A percentile compares a stretch with the other conserved stretches of the same genome.
phyloP scores from a whole-genome alignment of 2,113 vertebrate species.

The Reinhardtius hippoglossoides region DNA sequence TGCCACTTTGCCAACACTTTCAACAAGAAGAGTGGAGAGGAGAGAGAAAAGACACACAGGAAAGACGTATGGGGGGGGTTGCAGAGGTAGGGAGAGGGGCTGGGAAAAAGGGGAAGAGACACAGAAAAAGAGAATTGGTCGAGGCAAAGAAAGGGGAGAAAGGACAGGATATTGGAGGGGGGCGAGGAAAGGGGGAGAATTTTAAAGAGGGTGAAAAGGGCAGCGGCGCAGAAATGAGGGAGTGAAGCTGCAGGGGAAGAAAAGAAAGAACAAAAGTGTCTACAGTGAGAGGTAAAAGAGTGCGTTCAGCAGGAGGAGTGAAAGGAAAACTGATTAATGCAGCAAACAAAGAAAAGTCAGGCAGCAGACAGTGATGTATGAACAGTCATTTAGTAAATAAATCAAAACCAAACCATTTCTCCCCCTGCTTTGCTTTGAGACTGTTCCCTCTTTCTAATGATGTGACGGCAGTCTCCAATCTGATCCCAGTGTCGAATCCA shows the following conservation, averaged over 20 bases:
- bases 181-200: conserved; percentile 42
- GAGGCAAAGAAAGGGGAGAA: conserved; percentile 68
- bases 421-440: not conserved
- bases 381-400: conserved; percentile 31
- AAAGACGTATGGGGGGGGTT: conserved; percentile 29
- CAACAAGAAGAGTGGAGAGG: conserved; percentile 45
- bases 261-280: conserved; percentile 62
- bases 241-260: conserved; percentile 49
- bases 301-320: conserved; percentile 24
- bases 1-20: conserved; percentile 62
- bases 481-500: conserved; percentile 29
- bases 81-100: conserved; percentile 18
- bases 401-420: conserved; percentile 14
- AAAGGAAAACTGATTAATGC: conserved; percentile 47
- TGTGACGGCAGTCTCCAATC: conserved; percentile 30
- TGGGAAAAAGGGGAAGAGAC: conserved; percentile 23
- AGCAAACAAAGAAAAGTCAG: conserved; percentile 34
- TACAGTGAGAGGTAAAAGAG: conserved; percentile 36
- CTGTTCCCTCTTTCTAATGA: conserved; percentile 1
- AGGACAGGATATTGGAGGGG: conserved; percentile 74
- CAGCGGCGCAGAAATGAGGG: conserved; percentile 52
- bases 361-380: conserved; percentile 42
- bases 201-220: conserved; percentile 72
- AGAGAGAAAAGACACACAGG: conserved; percentile 19
- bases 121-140: conserved; percentile 59